Evolutionary conservation across 2,888 invertebrate genomes (phyloP).

Genomic region (Subacronicta megacephala): DNA sequence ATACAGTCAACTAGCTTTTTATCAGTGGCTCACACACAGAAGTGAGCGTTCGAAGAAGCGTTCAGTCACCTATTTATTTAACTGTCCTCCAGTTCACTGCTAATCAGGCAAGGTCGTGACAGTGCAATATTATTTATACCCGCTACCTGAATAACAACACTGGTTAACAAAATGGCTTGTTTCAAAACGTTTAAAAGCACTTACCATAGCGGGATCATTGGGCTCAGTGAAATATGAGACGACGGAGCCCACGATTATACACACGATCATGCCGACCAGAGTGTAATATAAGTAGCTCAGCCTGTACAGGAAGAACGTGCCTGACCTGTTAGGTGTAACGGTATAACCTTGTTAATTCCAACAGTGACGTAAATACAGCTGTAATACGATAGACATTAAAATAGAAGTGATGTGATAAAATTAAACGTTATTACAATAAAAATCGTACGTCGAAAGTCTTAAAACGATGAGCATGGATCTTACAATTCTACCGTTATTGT

Average conservation of each 20-base stretch:
- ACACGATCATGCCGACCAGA: slow-evolving; percentile 91
- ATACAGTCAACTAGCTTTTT: too few relatives aligned
- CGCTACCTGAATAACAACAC: not conserved
- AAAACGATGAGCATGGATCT: too few relatives aligned
- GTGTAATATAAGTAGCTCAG: slow-evolving; percentile 95
- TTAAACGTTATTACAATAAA: not conserved
- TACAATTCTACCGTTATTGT: too few relatives aligned
- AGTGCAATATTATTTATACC: slow-evolving; percentile 14
- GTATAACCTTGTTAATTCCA: slow-evolving; percentile 27
- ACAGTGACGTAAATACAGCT: slow-evolving; percentile 20
- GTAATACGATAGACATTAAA: too few relatives aligned
- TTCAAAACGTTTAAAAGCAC: slow-evolving; percentile 43
- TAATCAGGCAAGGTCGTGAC: not conserved
- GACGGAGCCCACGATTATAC: slow-evolving; percentile 91
- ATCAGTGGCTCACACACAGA: too few relatives aligned
- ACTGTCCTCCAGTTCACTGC: not conserved
- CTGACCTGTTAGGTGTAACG: slow-evolving; percentile 76
- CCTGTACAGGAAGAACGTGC: slow-evolving; percentile 91
- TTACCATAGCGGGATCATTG: slow-evolving; percentile 89
- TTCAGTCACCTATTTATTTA: not conserved
- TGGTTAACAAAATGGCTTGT: slow-evolving; percentile 22
- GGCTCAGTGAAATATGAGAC: slow-evolving; percentile 92
- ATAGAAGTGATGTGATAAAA: too few relatives aligned
- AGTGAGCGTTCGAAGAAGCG: too few relatives aligned
- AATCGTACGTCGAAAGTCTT: too few relatives aligned